A percentile compares a stretch with the other conserved stretches of the same genome.
phyloP scores from a whole-genome alignment of 2,888 invertebrate genomes.

The Volucella inflata region DNA sequence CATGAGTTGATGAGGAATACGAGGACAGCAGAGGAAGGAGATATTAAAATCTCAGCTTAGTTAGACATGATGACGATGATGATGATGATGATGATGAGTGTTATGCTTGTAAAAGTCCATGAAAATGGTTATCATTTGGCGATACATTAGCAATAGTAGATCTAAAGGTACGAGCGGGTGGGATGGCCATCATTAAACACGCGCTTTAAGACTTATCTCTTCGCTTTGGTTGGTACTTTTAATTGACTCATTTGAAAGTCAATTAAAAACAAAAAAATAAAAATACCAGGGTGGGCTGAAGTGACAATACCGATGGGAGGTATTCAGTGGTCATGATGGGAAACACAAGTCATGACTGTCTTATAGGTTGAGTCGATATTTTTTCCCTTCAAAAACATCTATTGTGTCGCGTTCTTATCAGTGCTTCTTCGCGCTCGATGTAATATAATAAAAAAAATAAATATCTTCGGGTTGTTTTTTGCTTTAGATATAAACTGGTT shows the following conservation, averaged over 20 bases:
- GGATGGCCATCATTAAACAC: slow-evolving; percentile 57
- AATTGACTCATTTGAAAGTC: slow-evolving; percentile 73
- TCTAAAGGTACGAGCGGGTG: slow-evolving; percentile 2
- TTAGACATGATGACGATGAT: slow-evolving; percentile 2
- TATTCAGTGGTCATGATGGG: slow-evolving; percentile 41
- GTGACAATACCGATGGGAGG: slow-evolving; percentile 32
- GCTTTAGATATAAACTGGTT: slow-evolving; percentile 56
- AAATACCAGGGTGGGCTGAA: slow-evolving; percentile 54
- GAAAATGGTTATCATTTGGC: slow-evolving; percentile 56
- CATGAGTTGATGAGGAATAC: slow-evolving; percentile 6
- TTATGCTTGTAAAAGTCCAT: slow-evolving; percentile 57
- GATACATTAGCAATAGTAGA: slow-evolving; percentile 27
- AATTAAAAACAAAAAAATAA: slow-evolving; percentile 55
- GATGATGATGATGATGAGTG: slow-evolving; percentile 38
- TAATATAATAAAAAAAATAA: slow-evolving; percentile 69
- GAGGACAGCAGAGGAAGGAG: slow-evolving; percentile 3
- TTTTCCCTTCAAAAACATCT: slow-evolving; percentile 12
- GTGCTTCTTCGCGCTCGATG: slow-evolving; percentile 54
- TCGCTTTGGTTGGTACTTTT: slow-evolving; percentile 63
- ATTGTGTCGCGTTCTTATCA: slow-evolving; percentile 47
- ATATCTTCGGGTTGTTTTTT: slow-evolving; percentile 46
- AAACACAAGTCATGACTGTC: slow-evolving; percentile 35
- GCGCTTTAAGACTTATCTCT: slow-evolving; percentile 55
- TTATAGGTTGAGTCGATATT: slow-evolving; percentile 55
- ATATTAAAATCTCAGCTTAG: slow-evolving; percentile 63